Evolutionary conservation across 1,140 invertebrate species (phyloP), one percentile per base, ranked within the genome.

Genomic region (Acromyrmex charruanus): DNA sequence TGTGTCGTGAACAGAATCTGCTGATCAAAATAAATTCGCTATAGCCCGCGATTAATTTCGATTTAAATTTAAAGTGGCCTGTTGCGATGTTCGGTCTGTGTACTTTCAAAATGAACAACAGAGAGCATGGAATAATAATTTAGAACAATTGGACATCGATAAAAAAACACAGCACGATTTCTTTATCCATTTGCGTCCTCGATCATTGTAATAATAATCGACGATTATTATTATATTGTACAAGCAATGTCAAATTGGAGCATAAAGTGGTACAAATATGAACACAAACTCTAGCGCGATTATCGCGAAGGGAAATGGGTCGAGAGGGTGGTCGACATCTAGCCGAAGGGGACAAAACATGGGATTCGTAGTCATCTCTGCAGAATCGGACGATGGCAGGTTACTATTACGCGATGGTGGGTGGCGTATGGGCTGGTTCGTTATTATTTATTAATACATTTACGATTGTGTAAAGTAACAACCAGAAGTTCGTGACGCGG

Each of bases 401-500:
- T 6, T 51, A 10, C 51, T 21, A 10, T 35, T 6, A 16, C 7
- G 18, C 35, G 53, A 18, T 12, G 14, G 28, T 18, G 66, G 68
- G 14, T 28, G 53, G 9, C 63, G n/a, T 51, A 80, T 80, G 65
- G 49, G 53, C 25, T 49, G 86, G 66, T 86, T 77, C 44, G 71
- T 82, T 84, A 90, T 92, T 91, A 90, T 90, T 91, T 92, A 92
- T 92, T 89, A 92, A 92, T 91, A 91, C 71, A 85, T 90, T 92
- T 91, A 91, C 89, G 90, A 91, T 92, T 89, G 72, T 59, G 74
- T 91, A 88, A 91, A 91, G 81, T 61, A 69, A 51, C 72, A 18
- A 1, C n/a, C 49, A 61, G 72, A 81, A 81, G 81, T 85, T 85
- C 25, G 75, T 44, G 72, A n/a, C 53, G 39, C 35, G 63, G 65